Evolutionary conservation across 1,140 invertebrate genomes (phyloP), one percentile per base, ranked within the genome.

Genomic region (Ooceraea biroi): DNA sequence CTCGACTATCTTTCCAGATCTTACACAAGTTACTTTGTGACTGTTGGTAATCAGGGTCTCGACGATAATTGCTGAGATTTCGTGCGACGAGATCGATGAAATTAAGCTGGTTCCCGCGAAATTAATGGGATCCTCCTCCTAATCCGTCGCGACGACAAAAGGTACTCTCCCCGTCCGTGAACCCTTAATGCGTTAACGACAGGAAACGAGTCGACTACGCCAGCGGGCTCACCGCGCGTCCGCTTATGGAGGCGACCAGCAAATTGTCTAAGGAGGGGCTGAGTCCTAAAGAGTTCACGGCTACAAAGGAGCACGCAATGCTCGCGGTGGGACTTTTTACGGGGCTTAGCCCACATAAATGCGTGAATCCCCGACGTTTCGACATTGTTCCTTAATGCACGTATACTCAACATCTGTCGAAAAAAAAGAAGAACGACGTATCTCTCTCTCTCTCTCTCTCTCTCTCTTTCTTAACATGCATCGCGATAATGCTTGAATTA

Each of bases 191-290:
- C 84, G 84, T 73, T 86, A 89, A 88, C 84, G 88, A 89, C 87
- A 88, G 88, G 88, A 89, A 89, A 89, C 84, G 87, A 61, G 74
- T n/a, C n/a, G n/a, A n/a, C 0, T 17, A 76, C 76, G 86, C 83
- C 83, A 88, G 58, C 87, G 77, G 72, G 57, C 76, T 48, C 66
- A 27, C 76, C 76, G 52, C 68, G 46, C 84, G 87, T 85, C 80
- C 88, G 88, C 85, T 89, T 88, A 89, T 88, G 88, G 88, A 88
- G 84, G 80, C 84, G 80, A 80, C 78, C 69, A 71, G 84, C 74
- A 89, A 89, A 88, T 88, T 88, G 88, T 89, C 87, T 69, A 84
- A 88, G 88, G 87, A 86, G 84, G 87, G 84, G 84, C 77, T 73
- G 78, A 86, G 77, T 89, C 86, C 87, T 89, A 89, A 89, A 88